Conservation (phyloP, 2,113 vertebrate species). For the Cyrtonyx montezumae region DNA sequence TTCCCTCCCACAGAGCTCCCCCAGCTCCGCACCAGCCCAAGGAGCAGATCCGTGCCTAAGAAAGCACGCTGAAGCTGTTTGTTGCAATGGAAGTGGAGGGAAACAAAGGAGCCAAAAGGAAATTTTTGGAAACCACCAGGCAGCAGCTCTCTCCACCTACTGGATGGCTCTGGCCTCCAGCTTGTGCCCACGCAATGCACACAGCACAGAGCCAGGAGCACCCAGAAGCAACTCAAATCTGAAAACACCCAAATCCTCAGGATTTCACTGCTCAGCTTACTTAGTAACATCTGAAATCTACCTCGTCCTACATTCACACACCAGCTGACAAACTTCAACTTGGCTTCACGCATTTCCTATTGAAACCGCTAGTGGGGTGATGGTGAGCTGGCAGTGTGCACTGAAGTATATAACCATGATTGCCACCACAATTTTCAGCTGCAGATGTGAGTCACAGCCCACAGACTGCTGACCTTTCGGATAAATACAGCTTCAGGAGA, state of each 20-base stretch:
- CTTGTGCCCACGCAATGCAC: neutral
- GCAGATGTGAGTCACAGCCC: conserved; percentile 21
- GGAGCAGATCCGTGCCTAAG: neutral
- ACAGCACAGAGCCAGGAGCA: neutral
- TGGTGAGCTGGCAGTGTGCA: neutral
- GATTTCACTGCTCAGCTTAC: neutral
- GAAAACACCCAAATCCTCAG: neutral
- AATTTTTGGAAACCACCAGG: neutral
- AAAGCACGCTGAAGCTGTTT: neutral
- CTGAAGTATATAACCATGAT: neutral
- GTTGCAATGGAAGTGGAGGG: neutral
- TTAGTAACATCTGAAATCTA: neutral
- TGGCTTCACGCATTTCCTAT: neutral
- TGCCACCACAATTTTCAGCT: neutral
- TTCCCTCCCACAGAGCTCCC: neutral
- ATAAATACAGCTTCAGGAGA: conserved; percentile 1
- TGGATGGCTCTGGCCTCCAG: neutral
- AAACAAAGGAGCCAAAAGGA: neutral
- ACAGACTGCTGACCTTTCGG: neutral
- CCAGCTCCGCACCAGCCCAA: accelerated
- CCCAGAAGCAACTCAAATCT: neutral
- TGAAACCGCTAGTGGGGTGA: neutral
- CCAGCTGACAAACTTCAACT: neutral
- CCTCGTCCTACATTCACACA: neutral
- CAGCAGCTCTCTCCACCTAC: neutral